Evolutionary conservation across 2,797 vertebrate species (phyloP), one percentile per base, ranked within the genome.

Genomic region (Microctenopoma lineatum): DNA sequence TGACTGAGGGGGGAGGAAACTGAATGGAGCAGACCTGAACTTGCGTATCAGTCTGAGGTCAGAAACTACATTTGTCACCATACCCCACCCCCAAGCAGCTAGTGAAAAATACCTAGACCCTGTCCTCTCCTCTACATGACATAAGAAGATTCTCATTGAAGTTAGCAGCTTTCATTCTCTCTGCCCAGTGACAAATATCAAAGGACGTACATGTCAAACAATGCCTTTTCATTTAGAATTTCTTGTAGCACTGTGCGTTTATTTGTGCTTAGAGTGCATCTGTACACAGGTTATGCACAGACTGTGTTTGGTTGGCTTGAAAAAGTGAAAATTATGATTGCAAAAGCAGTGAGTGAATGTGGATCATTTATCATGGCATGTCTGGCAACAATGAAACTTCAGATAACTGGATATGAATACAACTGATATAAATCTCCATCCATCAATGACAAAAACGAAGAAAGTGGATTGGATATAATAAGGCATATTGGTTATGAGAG

Each of bases 61-160:
- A 83, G 77, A 85, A 87, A 82, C 86, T 73, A 81, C 75, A 88
- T 87, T 86, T 79, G 69, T 87, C 84, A 85, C 81, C 73, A 68
- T 63, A 64, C 38, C 41, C 29, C 50, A 48, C 41, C 80, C 67
- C 70, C 71, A 77, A 66, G 74, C 69, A 55, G 65, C 27, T 57
- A 70, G 79, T 60, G 45, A 64, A 68, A 63, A 68, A 63, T 18
- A 65, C 42, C 27, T 53, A 48, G 34, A 75, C 47, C 45, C 12
- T 4, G 38, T 69, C 41, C 11, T 65, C 29, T 73, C 53, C 75
- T 18, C 42, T 11, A 7, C 34, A n/a, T 67, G 45, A 36, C 57
- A 66, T 12, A 58, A 75, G 44, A 67, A 66, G 39, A 75, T 62
- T 58, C 79, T 65, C 77, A 73, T 79, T 84, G 60, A 80, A 70